Evolutionary conservation across 1,140 invertebrate genomes (phyloP).

Genomic region (Philotrypesis tridentata): DNA sequence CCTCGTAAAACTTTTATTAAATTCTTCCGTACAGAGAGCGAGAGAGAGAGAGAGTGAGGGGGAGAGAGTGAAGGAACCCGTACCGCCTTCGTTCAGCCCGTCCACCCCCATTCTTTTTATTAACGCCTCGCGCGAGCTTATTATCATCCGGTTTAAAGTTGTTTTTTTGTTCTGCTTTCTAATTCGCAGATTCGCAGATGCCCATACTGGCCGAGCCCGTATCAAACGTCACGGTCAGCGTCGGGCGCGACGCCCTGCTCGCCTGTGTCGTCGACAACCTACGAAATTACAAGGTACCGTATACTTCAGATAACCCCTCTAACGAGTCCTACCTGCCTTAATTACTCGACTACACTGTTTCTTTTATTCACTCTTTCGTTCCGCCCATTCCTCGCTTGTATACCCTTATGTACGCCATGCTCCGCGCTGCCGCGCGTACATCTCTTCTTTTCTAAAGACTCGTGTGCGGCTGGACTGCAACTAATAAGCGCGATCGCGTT

Average conservation of each 20-base stretch:
- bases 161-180: background rate
- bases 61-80: no score
- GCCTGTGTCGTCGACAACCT: slow-evolving; percentile 96
- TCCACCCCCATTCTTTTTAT: background rate
- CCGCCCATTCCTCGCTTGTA: background rate
- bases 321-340: background rate
- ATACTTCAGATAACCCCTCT: background rate
- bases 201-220: slow-evolving; percentile 92
- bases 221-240: slow-evolving; percentile 93
- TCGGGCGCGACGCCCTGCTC: slow-evolving; percentile 90
- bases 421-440: background rate
- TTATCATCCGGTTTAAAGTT: background rate
- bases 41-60: no score
- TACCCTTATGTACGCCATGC: no score
- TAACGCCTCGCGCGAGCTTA: background rate
- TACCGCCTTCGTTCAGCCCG: background rate
- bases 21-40: slow-evolving; percentile 23
- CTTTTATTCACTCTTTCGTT: background rate
- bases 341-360: background rate
- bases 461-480: background rate
- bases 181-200: slow-evolving; percentile 76
- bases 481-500: background rate
- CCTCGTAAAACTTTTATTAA: slow-evolving; percentile 46
- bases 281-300: slow-evolving; percentile 87
- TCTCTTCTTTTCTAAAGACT: background rate